Conservation (phyloP, 1,140 invertebrate species). For the Pseudomyrmex gracilis region DNA sequence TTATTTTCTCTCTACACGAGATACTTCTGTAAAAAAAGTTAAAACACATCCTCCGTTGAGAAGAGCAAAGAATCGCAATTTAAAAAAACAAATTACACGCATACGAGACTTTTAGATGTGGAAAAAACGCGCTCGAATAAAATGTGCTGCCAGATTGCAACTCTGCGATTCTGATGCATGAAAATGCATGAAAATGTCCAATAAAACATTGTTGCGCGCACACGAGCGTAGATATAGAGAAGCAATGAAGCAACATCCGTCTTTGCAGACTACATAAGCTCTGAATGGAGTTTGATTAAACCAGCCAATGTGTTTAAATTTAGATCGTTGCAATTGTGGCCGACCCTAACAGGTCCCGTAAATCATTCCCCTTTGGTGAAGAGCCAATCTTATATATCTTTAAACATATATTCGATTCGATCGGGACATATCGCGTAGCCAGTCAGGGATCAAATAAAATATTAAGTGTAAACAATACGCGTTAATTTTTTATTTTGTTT, state of each 20-base stretch:
- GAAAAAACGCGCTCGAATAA: background rate
- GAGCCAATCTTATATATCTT: constrained; percentile 23
- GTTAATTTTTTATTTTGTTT: no score
- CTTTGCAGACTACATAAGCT: constrained; percentile 69
- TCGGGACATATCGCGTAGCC: background rate
- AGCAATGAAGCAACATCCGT: constrained; percentile 69
- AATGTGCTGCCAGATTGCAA: no score
- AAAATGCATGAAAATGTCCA: background rate
- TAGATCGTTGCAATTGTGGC: constrained; percentile 72
- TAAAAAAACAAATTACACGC: no score
- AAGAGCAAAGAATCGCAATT: no score
- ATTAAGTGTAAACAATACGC: constrained; percentile 7
- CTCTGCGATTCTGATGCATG: background rate
- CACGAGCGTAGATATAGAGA: constrained; percentile 33
- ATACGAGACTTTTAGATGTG: no score
- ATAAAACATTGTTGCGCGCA: no score
- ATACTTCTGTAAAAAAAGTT: no score
- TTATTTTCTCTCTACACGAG: no score
- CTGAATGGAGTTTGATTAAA: constrained; percentile 76
- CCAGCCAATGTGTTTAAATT: constrained; percentile 71
- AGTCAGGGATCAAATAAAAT: constrained; percentile 7
- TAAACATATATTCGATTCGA: constrained; percentile 7
- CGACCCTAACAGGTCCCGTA: constrained; percentile 57
- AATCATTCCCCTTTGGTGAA: constrained; percentile 38
- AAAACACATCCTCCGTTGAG: no score